A percentile compares a stretch with the other conserved stretches of the same genome.
phyloP scores from a whole-genome alignment of 1,140 invertebrate species.

The Vollenhovia emeryi region DNA sequence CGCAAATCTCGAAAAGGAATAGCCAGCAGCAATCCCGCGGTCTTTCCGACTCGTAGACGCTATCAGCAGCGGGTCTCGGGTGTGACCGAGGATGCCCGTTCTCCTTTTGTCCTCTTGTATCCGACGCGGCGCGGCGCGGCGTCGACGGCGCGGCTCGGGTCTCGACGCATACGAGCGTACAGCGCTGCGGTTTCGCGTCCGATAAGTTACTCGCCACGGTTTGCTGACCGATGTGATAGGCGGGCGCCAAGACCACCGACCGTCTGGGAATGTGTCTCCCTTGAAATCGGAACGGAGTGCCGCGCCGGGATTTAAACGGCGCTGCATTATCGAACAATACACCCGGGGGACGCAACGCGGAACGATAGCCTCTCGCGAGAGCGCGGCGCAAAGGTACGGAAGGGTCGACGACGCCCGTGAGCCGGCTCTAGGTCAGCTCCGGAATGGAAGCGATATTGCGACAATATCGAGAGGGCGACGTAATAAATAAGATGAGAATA shows the following conservation, averaged over 20 bases:
- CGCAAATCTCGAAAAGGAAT: constrained; percentile 69
- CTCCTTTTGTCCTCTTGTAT: constrained; percentile 27
- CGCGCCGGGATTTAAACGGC: constrained; percentile 67
- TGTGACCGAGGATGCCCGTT: constrained; percentile 64
- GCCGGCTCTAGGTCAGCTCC: constrained; percentile 30
- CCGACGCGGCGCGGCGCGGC: background rate
- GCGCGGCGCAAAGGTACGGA: constrained; percentile 41
- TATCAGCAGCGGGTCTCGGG: constrained; percentile 58
- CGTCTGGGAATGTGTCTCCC: constrained; percentile 81
- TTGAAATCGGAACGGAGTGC: constrained; percentile 73
- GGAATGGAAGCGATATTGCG: constrained; percentile 36
- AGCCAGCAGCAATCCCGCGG: constrained; percentile 45
- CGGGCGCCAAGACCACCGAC: constrained; percentile 80
- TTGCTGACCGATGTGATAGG: constrained; percentile 77
- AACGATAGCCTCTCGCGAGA: constrained; percentile 51
- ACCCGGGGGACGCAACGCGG: constrained; percentile 42
- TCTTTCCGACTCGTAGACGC: constrained; percentile 62
- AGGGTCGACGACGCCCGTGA: constrained; percentile 25
- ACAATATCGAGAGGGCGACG: constrained; percentile 21
- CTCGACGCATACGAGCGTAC: constrained; percentile 40
- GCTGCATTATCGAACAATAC: constrained; percentile 79
- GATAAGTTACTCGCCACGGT: constrained; percentile 77
- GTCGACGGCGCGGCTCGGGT: constrained; percentile 23
- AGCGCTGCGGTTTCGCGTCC: constrained; percentile 74
- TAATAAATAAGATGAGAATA: constrained; percentile 40